These are phyloP conservation scores for Crematogaster levior DNA, from an alignment of 2,888 invertebrate species.

Conservation along the genomic window DNA sequence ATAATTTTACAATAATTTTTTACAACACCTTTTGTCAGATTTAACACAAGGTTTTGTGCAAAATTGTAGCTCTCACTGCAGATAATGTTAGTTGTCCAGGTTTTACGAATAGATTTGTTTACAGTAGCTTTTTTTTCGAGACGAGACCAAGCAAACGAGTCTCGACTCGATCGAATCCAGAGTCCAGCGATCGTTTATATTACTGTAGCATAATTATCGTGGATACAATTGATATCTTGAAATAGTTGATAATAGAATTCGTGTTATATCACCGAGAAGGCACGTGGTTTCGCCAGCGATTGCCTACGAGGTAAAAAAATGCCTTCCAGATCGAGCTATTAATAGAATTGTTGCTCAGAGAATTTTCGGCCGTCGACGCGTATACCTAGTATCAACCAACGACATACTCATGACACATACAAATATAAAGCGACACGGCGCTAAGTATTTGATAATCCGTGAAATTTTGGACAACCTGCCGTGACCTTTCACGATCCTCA, in stretches of 20 bases:
- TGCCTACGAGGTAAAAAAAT: conserved; percentile 56
- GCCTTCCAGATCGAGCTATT: conserved; percentile 48
- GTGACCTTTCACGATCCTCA: background rate
- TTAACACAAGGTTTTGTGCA: too few relatives aligned
- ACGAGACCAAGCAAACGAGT: background rate
- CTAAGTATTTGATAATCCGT: background rate
- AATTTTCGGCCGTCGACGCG: conserved; percentile 39
- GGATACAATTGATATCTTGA: background rate
- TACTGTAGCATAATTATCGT: background rate
- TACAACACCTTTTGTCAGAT: too few relatives aligned
- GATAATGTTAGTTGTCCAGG: too few relatives aligned
- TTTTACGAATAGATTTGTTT: too few relatives aligned
- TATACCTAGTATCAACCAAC: conserved; percentile 35
- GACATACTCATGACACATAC: background rate
- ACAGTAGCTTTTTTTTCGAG: too few relatives aligned
- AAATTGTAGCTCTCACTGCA: too few relatives aligned
- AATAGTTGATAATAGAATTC: conserved; percentile 7
- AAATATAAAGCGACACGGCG: background rate
- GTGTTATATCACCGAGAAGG: background rate
- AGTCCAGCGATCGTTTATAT: conserved; percentile 3
- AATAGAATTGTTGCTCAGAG: conserved; percentile 39
- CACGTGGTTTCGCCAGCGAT: background rate
- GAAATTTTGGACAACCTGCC: background rate
- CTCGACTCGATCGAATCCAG: background rate
- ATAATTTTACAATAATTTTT: too few relatives aligned